phyloP scores from a whole-genome alignment of 2,113 vertebrate genomes.

The Oenanthe oenanthe region DNA sequence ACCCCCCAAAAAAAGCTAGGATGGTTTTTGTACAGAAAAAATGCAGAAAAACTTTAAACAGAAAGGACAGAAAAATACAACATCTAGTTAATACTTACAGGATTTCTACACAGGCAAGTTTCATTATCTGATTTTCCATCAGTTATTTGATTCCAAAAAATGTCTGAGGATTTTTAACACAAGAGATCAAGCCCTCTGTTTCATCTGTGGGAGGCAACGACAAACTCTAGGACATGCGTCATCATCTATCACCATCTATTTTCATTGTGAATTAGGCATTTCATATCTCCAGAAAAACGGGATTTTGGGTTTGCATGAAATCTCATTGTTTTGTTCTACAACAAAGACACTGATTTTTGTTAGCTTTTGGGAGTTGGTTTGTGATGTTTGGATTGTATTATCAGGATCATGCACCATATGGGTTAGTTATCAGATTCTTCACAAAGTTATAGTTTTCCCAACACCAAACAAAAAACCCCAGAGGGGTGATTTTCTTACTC shows the following conservation, averaged over 20 bases:
- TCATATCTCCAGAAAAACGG: slow-evolving; percentile 19
- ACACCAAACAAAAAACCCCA: not conserved
- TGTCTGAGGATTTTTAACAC: not conserved
- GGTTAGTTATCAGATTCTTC: slow-evolving; percentile 54
- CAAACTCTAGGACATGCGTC: not conserved
- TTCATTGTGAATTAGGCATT: not conserved
- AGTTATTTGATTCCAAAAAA: slow-evolving; percentile 1
- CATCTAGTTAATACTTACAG: not conserved
- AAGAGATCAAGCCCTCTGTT: slow-evolving; percentile 17
- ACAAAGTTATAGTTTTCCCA: slow-evolving; percentile 24
- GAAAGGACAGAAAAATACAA: not conserved
- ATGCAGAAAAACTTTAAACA: not conserved
- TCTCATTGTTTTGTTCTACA: slow-evolving; percentile 22
- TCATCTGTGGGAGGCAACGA: slow-evolving; percentile 7
- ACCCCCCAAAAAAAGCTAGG: not conserved
- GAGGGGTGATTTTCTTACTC: slow-evolving; percentile 15
- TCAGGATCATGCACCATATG: slow-evolving; percentile 20
- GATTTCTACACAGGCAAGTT: not conserved
- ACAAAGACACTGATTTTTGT: not conserved
- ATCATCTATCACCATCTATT: not conserved
- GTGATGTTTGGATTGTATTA: slow-evolving; percentile 57
- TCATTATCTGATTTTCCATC: slow-evolving; percentile 41
- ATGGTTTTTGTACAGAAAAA: not conserved
- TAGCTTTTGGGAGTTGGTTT: slow-evolving; percentile 29
- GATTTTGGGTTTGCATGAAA: not conserved